Evolutionary conservation across 1,140 invertebrate species (phyloP), one percentile per base, ranked within the genome.

Genomic region (Arctopsyche grandis): DNA sequence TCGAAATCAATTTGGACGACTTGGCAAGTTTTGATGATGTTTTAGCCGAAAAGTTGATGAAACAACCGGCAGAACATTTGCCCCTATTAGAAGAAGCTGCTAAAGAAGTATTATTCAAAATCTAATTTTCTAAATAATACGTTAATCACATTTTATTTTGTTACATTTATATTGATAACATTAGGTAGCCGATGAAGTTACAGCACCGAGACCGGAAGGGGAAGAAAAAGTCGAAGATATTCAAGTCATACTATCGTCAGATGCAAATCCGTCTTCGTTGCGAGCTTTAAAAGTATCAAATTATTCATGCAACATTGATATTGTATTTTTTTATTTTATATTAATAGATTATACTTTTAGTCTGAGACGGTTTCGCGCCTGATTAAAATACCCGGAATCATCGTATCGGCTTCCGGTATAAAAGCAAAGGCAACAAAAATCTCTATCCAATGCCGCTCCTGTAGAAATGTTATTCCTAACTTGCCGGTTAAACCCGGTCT

Each of bases 41-140:
- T 14, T 88, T 99, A 24, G 97, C 95, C 0, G 97, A 99, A 83
- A 97, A 97, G 86, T 85, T 99, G 7, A 92, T 93, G 80, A 99
- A 98, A 85, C 92, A 95, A 80, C 99, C 99, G 0, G 92, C 95
- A 12, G 98, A 99, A 85, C 94, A 96, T 90, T 88, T 99, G 38
- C 94, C 97, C 5, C 91, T 99, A 86, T 95, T 99, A 86, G 99
- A 99, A 89, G 97, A 99, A 88, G 98, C 98, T 76, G 97, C 97
- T 0, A 98, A 93, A 87, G 97, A 99, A 88, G 95, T 88, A 63
- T 22, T 26, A 0, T 38, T 75, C n/a, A n/a, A n/a, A n/a, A n/a
- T 74, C 1, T 69, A 5, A 78, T 78, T n/a, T 76, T 10, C 60
- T n/a, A n/a, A n/a, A n/a, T n/a, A n/a, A n/a, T n/a, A n/a, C n/a